Evolutionary conservation across 2,113 vertebrate species (phyloP).

Genomic region (Myotis brandtii): DNA sequence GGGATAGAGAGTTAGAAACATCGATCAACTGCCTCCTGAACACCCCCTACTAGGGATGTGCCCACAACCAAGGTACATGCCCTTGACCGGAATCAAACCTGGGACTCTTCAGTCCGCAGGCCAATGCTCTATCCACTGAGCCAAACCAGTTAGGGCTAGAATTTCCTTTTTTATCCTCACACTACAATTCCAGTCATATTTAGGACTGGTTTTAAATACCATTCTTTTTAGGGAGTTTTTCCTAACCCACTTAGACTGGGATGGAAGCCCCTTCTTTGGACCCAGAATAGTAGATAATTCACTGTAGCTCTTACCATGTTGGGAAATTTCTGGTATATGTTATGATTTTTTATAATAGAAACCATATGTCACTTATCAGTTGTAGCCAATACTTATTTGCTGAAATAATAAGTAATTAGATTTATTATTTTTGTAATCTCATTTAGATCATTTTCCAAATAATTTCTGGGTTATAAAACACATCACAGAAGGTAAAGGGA

Average conservation of each 20-base stretch:
- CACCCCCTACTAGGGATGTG: too few relatives aligned
- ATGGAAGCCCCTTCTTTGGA: neutral
- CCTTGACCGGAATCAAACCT: too few relatives aligned
- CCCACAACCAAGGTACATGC: too few relatives aligned
- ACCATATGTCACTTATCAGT: neutral
- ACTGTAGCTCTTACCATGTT: neutral
- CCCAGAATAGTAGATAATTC: neutral
- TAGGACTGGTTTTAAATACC: neutral
- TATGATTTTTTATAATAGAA: neutral
- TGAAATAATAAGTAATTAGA: neutral
- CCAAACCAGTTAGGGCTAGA: neutral
- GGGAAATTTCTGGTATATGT: neutral
- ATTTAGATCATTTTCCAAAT: neutral
- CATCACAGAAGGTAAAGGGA: neutral
- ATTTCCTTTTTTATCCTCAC: neutral
- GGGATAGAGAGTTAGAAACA: too few relatives aligned
- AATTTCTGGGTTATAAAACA: neutral
- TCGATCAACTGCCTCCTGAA: too few relatives aligned
- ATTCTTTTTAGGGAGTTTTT: neutral
- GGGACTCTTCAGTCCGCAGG: too few relatives aligned
- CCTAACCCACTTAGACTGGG: neutral
- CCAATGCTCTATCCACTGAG: too few relatives aligned
- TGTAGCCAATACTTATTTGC: neutral
- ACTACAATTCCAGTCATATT: neutral
- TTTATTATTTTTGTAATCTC: neutral